Conservation (phyloP, 1,140 invertebrate genomes). For the Trachymyrmex cornetzi region DNA sequence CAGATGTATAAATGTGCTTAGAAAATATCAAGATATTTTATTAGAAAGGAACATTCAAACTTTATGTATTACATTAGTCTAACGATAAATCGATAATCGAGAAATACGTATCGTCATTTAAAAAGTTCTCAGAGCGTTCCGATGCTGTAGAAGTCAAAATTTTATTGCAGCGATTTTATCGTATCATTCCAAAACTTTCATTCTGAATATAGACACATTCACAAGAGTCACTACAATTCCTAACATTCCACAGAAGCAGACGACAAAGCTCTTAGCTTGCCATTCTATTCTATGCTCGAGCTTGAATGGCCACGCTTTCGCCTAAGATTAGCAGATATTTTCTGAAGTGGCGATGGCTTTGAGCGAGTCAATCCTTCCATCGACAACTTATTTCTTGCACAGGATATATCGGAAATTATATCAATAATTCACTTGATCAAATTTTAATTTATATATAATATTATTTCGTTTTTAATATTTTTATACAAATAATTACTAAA, state of each 20-base stretch:
- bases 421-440: not conserved
- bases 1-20: no score
- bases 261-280: constrained; percentile 53
- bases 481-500: constrained; percentile 14
- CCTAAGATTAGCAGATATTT: constrained; percentile 73
- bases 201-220: constrained; percentile 68
- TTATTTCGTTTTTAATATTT: not conserved
- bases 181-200: constrained; percentile 64
- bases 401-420: not conserved
- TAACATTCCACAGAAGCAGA: constrained; percentile 68
- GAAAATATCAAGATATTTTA: not conserved
- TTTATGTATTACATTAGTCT: not conserved
- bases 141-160: constrained; percentile 2
- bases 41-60: not conserved
- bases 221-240: constrained; percentile 67
- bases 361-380: constrained; percentile 20
- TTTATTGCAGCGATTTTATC: constrained; percentile 43
- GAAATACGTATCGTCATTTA: not conserved
- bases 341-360: constrained; percentile 59
- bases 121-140: not conserved
- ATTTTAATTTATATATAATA: not conserved
- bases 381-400: not conserved
- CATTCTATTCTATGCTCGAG: constrained; percentile 71
- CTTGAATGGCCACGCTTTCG: constrained; percentile 74
- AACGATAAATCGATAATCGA: not conserved